A percentile compares a stretch with the other conserved stretches of the same genome.
Conservation (phyloP, 2,888 invertebrate species). For the Yponomeuta malinellus region DNA sequence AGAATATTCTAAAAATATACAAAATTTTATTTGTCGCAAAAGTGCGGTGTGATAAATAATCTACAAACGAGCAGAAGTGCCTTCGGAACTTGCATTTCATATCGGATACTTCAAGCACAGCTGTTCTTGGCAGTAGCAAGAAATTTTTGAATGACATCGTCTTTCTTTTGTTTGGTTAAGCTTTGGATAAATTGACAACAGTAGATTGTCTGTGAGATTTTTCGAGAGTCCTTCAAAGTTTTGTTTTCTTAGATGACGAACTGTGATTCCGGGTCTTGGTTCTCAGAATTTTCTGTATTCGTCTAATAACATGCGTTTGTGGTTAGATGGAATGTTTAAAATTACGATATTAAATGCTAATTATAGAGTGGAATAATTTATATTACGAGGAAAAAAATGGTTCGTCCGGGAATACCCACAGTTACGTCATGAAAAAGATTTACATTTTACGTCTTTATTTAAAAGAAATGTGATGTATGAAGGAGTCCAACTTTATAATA, state of each 20-base stretch:
- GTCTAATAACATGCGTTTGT: background rate
- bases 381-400: background rate
- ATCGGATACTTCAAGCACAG: slow-evolving; percentile 30
- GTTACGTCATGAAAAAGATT: background rate
- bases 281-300: background rate
- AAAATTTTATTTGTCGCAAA: too few species aligned
- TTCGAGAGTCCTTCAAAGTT: slow-evolving; percentile 1
- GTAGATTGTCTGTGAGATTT: slow-evolving; percentile 2
- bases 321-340: background rate
- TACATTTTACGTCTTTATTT: too few species aligned
- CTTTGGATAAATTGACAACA: slow-evolving; percentile 7
- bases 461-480: too few species aligned
- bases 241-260: background rate
- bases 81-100: background rate
- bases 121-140: slow-evolving; percentile 27
- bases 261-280: background rate
- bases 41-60: too few species aligned
- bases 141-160: slow-evolving; percentile 27
- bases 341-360: background rate
- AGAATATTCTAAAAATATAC: too few species aligned
- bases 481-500: too few species aligned
- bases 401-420: background rate
- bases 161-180: slow-evolving; percentile 24
- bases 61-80: too few species aligned
- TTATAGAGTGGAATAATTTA: background rate